Evolutionary conservation across 2,888 invertebrate species (phyloP).

Genomic region (Lasioglossum leucozonium): DNA sequence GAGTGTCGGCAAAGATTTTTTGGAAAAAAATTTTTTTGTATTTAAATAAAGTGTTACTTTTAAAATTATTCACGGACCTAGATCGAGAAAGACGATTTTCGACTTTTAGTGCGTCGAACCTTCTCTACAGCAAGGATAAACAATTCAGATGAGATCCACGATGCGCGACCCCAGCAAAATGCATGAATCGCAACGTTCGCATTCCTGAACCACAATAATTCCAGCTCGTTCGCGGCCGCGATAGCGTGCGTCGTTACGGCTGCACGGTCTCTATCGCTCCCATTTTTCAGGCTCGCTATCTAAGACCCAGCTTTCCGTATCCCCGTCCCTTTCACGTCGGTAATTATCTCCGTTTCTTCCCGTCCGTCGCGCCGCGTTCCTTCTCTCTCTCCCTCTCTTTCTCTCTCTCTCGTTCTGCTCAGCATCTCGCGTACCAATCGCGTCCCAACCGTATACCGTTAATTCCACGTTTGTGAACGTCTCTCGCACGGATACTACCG

Average conservation of each 20-base stretch:
- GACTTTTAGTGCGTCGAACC: no score
- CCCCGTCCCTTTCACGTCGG: conserved; percentile 43
- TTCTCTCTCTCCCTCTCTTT: conserved; percentile 20
- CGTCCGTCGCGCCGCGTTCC: conserved; percentile 13
- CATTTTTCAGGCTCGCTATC: conserved; percentile 66
- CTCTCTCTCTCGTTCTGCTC: conserved; percentile 6
- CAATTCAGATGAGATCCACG: background rate
- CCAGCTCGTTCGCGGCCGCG: conserved; percentile 46
- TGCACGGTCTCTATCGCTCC: conserved; percentile 62
- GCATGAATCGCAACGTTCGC: conserved; percentile 41
- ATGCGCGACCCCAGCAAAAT: no score
- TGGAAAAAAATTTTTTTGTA: no score
- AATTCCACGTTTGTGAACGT: conserved; percentile 48
- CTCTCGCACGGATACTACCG: conserved; percentile 30
- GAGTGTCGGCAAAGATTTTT: no score
- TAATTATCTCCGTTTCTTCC: conserved; percentile 65
- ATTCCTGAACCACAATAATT: conserved; percentile 66
- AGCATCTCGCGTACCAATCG: conserved; percentile 61
- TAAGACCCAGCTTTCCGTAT: conserved; percentile 38
- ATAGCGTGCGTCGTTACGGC: conserved; percentile 61
- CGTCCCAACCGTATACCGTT: conserved; percentile 64
- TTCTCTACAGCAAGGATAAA: background rate
- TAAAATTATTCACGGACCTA: no score
- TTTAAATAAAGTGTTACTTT: no score
- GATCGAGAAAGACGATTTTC: no score